phyloP scores from a whole-genome alignment of 2,888 invertebrate genomes.

The Pristionchus fissidentatus region DNA sequence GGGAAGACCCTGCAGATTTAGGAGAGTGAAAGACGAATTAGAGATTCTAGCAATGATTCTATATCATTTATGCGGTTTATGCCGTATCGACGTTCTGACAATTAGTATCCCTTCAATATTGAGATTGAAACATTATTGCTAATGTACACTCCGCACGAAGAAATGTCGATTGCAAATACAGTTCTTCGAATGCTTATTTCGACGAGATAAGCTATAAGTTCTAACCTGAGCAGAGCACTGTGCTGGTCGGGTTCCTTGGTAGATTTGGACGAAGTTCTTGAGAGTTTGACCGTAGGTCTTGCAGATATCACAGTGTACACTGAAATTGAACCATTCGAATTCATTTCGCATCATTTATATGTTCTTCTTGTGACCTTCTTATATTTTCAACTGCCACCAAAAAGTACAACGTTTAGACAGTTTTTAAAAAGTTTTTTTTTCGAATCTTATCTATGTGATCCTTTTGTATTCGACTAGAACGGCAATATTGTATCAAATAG shows the following conservation, averaged over 20 bases:
- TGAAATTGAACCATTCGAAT: background rate
- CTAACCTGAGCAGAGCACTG: slow-evolving; percentile 67
- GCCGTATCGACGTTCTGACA: background rate
- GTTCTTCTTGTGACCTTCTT: background rate
- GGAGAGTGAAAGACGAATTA: background rate
- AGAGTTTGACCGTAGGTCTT: slow-evolving; percentile 70
- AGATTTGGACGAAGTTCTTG: slow-evolving; percentile 74
- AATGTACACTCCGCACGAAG: too few species aligned
- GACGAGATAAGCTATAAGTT: background rate
- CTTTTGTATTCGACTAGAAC: too few species aligned
- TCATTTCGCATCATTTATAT: background rate
- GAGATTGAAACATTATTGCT: too few species aligned
- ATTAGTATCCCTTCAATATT: too few species aligned
- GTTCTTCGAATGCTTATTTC: too few species aligned
- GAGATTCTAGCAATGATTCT: background rate
- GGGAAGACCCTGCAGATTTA: slow-evolving; percentile 60
- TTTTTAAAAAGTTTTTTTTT: background rate
- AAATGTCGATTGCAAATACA: too few species aligned
- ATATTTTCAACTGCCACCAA: background rate
- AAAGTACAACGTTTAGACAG: background rate
- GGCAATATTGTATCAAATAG: too few species aligned
- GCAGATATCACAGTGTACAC: slow-evolving; percentile 74
- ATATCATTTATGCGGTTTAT: background rate
- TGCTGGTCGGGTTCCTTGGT: slow-evolving; percentile 71
- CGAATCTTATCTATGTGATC: too few species aligned